Conservation (phyloP, 2,113 vertebrate species). For the Calonectris borealis region DNA sequence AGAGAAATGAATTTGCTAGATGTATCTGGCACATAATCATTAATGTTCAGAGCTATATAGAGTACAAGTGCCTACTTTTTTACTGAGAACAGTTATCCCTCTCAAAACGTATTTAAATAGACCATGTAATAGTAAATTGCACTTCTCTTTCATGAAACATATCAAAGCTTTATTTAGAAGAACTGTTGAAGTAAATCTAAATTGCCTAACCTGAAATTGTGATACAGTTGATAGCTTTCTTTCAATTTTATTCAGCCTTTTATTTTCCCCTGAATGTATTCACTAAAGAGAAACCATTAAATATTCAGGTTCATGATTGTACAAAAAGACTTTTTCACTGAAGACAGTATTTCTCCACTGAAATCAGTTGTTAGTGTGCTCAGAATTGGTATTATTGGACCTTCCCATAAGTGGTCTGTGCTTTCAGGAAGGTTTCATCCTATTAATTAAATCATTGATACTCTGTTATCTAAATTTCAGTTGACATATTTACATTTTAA, state of each 20-base stretch:
- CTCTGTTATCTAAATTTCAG: not conserved
- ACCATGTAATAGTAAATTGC: conserved; percentile 8
- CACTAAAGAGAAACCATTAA: conserved; percentile 16
- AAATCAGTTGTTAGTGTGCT: not conserved
- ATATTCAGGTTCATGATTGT: not conserved
- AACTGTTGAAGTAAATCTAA: conserved; percentile 33
- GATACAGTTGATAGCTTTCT: conserved; percentile 23
- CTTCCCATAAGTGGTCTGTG: not conserved
- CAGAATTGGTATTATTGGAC: not conserved
- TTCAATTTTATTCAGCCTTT: conserved; percentile 27
- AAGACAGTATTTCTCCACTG: not conserved
- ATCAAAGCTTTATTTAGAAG: conserved; percentile 42
- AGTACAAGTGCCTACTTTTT: not conserved
- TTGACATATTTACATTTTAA: conserved; percentile 38
- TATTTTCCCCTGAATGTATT: conserved; percentile 13
- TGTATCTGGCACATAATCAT: not conserved
- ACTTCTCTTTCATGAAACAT: conserved; percentile 19
- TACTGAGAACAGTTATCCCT: not conserved
- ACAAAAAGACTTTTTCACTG: not conserved
- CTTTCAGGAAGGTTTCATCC: not conserved
- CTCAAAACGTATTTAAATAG: conserved; percentile 41
- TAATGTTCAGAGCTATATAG: conserved; percentile 14
- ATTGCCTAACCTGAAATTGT: conserved; percentile 44
- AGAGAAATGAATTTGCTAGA: conserved; percentile 5
- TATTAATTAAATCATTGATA: conserved; percentile 34